Base-by-base conservation (phyloP, 2,113 vertebrate genomes). In the Mesocricetus auratus region DNA sequence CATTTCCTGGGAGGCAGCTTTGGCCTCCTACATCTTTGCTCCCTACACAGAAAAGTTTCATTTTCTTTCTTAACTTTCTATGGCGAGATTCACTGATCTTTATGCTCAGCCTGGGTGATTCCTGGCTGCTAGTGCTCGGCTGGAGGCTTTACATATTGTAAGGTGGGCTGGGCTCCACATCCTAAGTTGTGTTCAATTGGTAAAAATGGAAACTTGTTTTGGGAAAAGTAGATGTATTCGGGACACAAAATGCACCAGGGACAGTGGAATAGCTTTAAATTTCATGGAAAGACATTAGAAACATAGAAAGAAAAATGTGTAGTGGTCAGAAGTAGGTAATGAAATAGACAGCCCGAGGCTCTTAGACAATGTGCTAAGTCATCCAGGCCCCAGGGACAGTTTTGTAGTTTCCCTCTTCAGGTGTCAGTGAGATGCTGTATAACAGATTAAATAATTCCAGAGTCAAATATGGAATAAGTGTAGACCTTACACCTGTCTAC, bases 31-130 rank as follows among this genome's bases (percentile, higher is more conserved):
- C 79, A 87, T 94, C 31, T 95, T 7, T 75, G 15, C 22, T 95
- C 21, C 91, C 71, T 16, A 13, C 22, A 29, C 4, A 12, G 12
- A 92, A 68, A 24, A 74, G 75, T 66, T 78, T 87, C 45, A 78
- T 64, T 87, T 93, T 89, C 73, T 87, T 88, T 81, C 69, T 91
- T 9, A 79, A n/a, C 24, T 2, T 2, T 17, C 17, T 26, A 7
- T 77, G 19, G 56, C 83, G 13, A 71, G 50, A 95, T 79, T 96
- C 75, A 77, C 39, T 93, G 45, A 74, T 88, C 79, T 87, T 94
- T 79, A 58, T 33, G 33, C 73, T 64, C 78, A 82, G 4, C 68
- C 58, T 56, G 64, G 42, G 42, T 83, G 21, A 19, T 21, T 58
- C 12, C n/a, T 73, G 81, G 12, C 26, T 79, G 45, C 22, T 12